Evolutionary conservation across 1,140 invertebrate species (phyloP), one percentile per base, ranked within the genome.

Genomic region (Hylyphantes graminicola): DNA sequence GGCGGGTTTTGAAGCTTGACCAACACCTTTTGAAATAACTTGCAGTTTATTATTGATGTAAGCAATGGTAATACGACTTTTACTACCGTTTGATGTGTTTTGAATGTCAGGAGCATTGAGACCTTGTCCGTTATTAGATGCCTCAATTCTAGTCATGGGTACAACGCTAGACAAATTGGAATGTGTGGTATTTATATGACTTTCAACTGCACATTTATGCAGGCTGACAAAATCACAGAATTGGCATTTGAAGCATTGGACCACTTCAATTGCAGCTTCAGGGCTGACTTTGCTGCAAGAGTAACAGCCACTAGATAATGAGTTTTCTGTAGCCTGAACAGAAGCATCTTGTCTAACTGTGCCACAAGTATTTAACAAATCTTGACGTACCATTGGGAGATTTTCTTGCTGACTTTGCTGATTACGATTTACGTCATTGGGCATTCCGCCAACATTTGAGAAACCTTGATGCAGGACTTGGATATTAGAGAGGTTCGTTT

Each of bases 201-300:
- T 82, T 72, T 53, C 50, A 57, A 86, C 78, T 21, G 53, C 35
- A 68, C 70, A 70, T 54, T 82, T 86, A n/a, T 86, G 67, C 2
- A 86, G 51, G 21, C 50, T 82, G 15, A 86, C 57, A 72, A 57
- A 86, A 68, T 72, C 61, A 85, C 86, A 86, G 78, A 85, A 81
- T 48, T 78, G 81, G 50, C 86, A 86, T 55, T 86, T 86, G 50
- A 65, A 86, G 61, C 86, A 86, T n/a, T 78, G 63, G 13, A 72
- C 67, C 17, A 72, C 67, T 70, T 85, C 85, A 63, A 86, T 80
- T 55, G 67, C 17, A 12, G 76, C 15, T 12, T 55, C 55, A 54
- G 35, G 12, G 35, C 17, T 61, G 19, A 79, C 35, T 65, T 85
- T 19, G 17, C 21, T 73, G 74, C 68, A 79, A 74, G 84, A 80